These are phyloP conservation scores for Eulacestoma nigropectus DNA, from an alignment of 2,113 vertebrate genomes.

Conservation along the genomic window DNA sequence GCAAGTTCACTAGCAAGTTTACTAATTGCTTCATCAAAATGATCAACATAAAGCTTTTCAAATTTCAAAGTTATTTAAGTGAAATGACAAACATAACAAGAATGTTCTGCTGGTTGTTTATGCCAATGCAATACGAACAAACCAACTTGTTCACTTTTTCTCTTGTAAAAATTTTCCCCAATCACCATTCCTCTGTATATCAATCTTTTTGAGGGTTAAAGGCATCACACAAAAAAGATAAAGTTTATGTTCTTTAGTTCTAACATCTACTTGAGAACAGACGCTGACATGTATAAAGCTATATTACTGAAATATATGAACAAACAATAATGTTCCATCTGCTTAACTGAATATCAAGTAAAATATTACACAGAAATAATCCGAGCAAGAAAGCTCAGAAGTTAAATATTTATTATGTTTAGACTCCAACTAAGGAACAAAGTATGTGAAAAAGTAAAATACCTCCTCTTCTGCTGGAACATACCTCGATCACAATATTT, in stretches of 20 bases:
- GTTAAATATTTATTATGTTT: constrained; percentile 37
- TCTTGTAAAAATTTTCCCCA: neutral
- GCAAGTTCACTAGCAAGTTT: neutral
- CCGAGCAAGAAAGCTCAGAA: constrained; percentile 6
- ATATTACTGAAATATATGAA: neutral
- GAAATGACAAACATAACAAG: neutral
- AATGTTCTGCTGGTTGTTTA: neutral
- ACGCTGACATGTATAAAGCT: neutral
- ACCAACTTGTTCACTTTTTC: neutral
- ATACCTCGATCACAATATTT: neutral
- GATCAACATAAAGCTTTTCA: neutral
- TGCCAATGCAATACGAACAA: neutral
- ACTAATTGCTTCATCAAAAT: neutral
- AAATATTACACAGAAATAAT: constrained; percentile 20
- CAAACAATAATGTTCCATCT: neutral
- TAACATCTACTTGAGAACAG: neutral
- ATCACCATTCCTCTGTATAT: neutral
- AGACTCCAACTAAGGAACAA: neutral
- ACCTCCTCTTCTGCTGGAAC: neutral
- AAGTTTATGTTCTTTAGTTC: neutral
- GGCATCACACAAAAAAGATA: neutral
- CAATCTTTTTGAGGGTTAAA: neutral
- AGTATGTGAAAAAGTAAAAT: neutral
- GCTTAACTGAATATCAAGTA: neutral
- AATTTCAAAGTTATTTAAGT: neutral